Evolutionary conservation across 2,113 vertebrate species (phyloP).

Genomic region (Mormoops blainvillei): DNA sequence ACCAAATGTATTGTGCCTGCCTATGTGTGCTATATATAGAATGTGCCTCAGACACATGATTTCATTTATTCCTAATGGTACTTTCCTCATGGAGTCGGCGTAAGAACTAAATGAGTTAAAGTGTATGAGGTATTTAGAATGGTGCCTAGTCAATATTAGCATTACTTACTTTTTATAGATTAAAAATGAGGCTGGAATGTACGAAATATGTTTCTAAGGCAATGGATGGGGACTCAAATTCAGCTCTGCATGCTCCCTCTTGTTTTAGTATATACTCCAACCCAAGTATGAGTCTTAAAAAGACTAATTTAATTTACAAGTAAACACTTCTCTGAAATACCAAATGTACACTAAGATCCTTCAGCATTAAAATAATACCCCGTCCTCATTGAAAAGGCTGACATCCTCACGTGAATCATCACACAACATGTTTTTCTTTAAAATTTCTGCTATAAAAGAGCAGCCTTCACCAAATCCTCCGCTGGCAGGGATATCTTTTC

Average conservation of each 20-base stretch:
- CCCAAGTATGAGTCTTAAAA: neutral
- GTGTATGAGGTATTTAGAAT: neutral
- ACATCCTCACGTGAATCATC: constrained; percentile 26
- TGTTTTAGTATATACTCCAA: neutral
- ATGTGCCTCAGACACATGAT: neutral
- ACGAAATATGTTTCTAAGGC: neutral
- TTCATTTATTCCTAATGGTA: neutral
- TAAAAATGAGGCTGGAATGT: neutral
- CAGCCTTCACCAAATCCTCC: constrained; percentile 38
- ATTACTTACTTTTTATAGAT: neutral
- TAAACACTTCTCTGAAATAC: neutral
- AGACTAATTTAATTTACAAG: constrained; percentile 22
- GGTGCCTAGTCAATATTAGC: neutral
- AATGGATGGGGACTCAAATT: neutral
- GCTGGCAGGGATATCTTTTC: constrained; percentile 30
- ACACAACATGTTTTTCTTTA: constrained; percentile 23
- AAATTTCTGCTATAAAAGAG: constrained; percentile 34
- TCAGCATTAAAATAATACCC: constrained; percentile 30
- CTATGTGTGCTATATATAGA: neutral
- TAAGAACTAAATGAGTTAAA: neutral
- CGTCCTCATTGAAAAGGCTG: constrained; percentile 28
- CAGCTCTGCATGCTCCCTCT: neutral
- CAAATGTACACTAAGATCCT: neutral
- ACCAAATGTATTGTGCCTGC: neutral
- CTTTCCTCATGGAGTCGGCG: neutral